Base-by-base conservation (phyloP, 1,140 invertebrate species). In the Ceratina calcarata region DNA sequence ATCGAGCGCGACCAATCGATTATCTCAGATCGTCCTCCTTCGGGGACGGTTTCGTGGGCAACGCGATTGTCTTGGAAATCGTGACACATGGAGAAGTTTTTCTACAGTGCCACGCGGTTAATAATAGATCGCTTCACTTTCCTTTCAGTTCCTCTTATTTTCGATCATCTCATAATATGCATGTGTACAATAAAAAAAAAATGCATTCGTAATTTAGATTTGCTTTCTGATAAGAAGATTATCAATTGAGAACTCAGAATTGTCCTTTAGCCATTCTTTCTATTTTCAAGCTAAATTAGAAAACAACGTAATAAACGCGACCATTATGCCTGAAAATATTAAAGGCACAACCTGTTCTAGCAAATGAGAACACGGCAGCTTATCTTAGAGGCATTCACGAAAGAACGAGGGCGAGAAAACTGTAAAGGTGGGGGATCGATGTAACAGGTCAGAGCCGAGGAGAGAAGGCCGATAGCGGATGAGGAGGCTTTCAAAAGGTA, bases 1-100 rank as follows among this genome's bases (percentile, higher is more conserved):
- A 87, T 86, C 83, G 83, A 87, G 84, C 87, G 85, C 66, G 79
- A 45, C 84, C 24, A 89, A 90, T 90, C 79, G 88, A 90, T 90
- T 86, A 84, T 85, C 83, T 67, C 75, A 60, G 84, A 88, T 88
- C 83, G 81, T 87, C 80, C 83, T 74, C 85, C 70, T 76, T 85
- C 71, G 55, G 10, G 20, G 20, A 78, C 55, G 78, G 55, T 58
- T 51, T 60, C 82, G 32, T 55, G 24, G 69, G 57, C 20, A 53
- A 71, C 55, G 37, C 49, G 66, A 85, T 55, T 55, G 75, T 78
- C 24, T 55, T 37, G n/a, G 64, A 62, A 83, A 80, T 64, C 78
- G 68, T 67, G 22, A 80, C 60, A 64, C 53, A 57, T 55, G 64
- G 65, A 24, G 20, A 22, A 37, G 49, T 72, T 72, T 45, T 45